phyloP scores from a whole-genome alignment of 2,888 invertebrate species.

The Temnothorax rugatulus region DNA sequence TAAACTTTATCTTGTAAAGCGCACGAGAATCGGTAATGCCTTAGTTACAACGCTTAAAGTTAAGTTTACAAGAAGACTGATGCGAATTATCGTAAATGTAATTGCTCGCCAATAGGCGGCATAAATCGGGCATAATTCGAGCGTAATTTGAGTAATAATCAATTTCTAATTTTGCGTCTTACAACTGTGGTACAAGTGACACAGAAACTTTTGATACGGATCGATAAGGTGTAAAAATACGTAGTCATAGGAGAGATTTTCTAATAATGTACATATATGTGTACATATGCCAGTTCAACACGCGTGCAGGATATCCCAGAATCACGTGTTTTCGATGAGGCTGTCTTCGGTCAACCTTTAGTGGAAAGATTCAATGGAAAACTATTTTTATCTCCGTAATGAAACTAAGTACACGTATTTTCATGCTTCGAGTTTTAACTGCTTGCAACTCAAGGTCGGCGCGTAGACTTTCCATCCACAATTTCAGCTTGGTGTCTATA shows the following conservation, averaged over 20 bases:
- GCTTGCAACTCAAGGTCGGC: not conserved
- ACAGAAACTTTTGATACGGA: constrained; percentile 66
- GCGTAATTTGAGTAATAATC: not conserved
- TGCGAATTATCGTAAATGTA: constrained; percentile 43
- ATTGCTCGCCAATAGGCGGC: not conserved
- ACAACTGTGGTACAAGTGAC: constrained; percentile 50
- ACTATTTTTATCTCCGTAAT: not conserved
- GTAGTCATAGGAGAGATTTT: constrained; percentile 50
- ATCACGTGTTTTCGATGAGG: not conserved
- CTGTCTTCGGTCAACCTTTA: not conserved
- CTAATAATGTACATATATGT: constrained; percentile 50
- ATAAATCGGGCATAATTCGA: not conserved
- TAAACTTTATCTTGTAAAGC: constrained; percentile 36
- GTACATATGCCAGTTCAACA: constrained; percentile 6
- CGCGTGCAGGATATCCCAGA: not conserved
- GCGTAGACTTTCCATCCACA: not conserved
- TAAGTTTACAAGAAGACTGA: constrained; percentile 74
- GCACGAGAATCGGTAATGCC: constrained; percentile 54
- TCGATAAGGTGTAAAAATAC: constrained; percentile 20
- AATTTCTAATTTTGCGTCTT: constrained; percentile 37
- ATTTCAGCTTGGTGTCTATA: not conserved
- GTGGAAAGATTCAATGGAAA: not conserved
- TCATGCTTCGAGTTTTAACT: constrained; percentile 17
- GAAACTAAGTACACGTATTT: not conserved
- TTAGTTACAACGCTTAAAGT: constrained; percentile 68